Conservation (phyloP, 37 sponge, comb jelly and placozoan genomes). For the Diacarnus erythraeanus region DNA sequence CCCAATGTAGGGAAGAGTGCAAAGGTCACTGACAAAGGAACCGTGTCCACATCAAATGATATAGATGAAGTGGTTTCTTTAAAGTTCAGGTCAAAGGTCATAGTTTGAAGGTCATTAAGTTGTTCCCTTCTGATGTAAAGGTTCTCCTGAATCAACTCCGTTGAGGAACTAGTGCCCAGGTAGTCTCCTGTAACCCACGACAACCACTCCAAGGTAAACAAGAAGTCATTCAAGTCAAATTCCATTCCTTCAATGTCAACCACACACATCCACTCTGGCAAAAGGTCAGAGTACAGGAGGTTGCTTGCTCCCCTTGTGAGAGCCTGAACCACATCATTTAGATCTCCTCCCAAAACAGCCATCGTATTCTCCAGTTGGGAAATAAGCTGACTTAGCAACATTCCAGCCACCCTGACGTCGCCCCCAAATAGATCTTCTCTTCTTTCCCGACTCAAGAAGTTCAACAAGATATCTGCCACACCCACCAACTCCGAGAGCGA, state of each 20-base stretch:
- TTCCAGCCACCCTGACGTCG: slow-evolving; percentile 21
- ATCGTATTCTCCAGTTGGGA: background rate
- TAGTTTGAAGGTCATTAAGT: background rate
- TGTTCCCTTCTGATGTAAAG: slow-evolving; percentile 1
- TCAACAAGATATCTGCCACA: background rate
- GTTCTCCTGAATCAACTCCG: background rate
- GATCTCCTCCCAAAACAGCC: background rate
- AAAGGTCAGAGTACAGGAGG: slow-evolving; percentile 14
- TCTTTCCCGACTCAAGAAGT: background rate
- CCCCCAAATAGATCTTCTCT: slow-evolving; percentile 21
- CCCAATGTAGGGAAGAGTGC: slow-evolving; percentile 7
- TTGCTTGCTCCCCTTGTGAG: background rate
- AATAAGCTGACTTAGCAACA: background rate
- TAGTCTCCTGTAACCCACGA: background rate
- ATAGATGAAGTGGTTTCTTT: background rate
- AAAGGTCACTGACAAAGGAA: slow-evolving; percentile 1
- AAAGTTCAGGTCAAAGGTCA: background rate
- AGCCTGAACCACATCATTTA: background rate
- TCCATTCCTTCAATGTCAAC: slow-evolving; percentile 13
- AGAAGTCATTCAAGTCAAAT: slow-evolving; percentile 6
- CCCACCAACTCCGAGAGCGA: background rate
- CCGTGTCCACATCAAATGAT: background rate
- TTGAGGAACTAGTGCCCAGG: background rate
- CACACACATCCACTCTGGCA: slow-evolving; percentile 6
- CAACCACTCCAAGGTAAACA: slow-evolving; percentile 13